These are phyloP conservation scores for Xestia ashworthii DNA, from an alignment of 2,888 invertebrate genomes.

Conservation along the genomic window DNA sequence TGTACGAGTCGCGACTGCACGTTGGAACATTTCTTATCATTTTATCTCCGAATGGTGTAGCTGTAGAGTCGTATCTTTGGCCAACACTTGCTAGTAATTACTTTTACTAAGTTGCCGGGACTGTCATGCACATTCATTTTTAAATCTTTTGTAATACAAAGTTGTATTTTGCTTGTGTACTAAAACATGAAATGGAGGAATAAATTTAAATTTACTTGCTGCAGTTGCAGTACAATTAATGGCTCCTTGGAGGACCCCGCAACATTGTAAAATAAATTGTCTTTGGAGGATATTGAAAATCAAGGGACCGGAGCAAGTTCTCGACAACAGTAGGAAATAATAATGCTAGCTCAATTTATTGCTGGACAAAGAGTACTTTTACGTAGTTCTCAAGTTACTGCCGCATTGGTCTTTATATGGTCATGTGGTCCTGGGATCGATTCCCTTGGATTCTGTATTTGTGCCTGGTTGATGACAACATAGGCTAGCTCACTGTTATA, in stretches of 20 bases:
- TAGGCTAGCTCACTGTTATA: neutral
- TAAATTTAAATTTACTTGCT: neutral
- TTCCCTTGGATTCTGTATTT: neutral
- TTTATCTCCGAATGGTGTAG: slow-evolving; percentile 14
- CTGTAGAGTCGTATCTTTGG: neutral
- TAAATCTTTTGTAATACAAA: neutral
- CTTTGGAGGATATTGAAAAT: neutral
- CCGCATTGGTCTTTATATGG: no score
- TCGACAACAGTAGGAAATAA: neutral
- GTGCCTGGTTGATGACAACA: neutral
- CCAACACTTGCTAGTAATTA: slow-evolving; percentile 7
- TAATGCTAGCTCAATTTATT: neutral
- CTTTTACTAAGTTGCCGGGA: neutral
- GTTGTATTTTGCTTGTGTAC: neutral
- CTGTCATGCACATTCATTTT: neutral
- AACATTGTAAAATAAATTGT: neutral
- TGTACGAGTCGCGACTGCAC: neutral
- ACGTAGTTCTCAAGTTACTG: neutral
- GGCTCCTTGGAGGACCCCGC: neutral
- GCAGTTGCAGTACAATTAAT: slow-evolving; percentile 1
- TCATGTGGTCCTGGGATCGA: neutral
- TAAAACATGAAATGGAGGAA: neutral
- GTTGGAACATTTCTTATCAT: slow-evolving; percentile 33
- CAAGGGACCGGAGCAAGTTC: neutral
- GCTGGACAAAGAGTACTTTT: neutral